Conservation (phyloP, 1,140 invertebrate species). For the Halesus radiatus region DNA sequence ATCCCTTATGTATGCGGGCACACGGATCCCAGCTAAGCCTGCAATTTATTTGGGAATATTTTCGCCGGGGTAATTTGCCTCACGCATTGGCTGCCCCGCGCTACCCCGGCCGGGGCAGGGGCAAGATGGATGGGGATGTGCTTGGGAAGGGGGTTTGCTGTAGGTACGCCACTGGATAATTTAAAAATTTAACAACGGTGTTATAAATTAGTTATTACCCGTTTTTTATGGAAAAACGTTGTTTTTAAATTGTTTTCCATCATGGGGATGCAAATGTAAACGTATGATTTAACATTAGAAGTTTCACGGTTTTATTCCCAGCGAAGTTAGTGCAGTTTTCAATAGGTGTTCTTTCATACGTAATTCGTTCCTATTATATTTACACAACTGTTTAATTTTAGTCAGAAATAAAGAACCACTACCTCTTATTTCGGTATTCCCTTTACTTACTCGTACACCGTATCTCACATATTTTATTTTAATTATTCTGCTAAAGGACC, state of each 20-base stretch:
- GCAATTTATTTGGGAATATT: slow-evolving; percentile 59
- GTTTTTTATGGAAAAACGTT: no score
- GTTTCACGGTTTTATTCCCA: background rate
- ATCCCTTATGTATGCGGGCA: slow-evolving; percentile 52
- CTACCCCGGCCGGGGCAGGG: slow-evolving; percentile 14
- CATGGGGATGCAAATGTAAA: no score
- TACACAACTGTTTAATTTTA: no score
- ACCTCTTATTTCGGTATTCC: no score
- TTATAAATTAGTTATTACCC: slow-evolving; percentile 1
- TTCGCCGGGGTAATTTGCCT: slow-evolving; percentile 57
- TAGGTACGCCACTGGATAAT: slow-evolving; percentile 8
- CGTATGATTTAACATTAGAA: background rate
- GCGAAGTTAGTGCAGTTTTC: no score
- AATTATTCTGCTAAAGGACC: no score
- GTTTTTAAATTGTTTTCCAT: no score
- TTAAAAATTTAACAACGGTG: slow-evolving; percentile 11
- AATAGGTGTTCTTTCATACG: no score
- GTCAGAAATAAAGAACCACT: no score
- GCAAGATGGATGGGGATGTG: slow-evolving; percentile 24
- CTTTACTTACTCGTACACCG: no score
- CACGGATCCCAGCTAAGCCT: slow-evolving; percentile 55
- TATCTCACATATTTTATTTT: no score
- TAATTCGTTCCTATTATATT: no score
- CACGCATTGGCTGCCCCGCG: slow-evolving; percentile 52
- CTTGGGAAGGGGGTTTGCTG: background rate